Conservation (phyloP, 2,888 invertebrate genomes). For the Oscheius sp. region DNA sequence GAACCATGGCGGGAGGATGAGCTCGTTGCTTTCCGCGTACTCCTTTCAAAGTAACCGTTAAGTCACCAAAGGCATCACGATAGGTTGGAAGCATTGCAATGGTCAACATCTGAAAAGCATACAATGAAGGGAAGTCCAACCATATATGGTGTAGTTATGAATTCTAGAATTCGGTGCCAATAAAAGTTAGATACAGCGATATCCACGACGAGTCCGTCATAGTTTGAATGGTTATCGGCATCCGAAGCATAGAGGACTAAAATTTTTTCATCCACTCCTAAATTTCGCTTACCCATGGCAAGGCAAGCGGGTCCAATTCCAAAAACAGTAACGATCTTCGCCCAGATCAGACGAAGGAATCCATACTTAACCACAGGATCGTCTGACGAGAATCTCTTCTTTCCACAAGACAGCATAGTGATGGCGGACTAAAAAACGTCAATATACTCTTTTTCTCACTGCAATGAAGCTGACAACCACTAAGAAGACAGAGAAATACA, state of each 20-base stretch:
- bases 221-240: background rate
- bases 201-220: background rate
- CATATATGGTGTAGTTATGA: conserved; percentile 6
- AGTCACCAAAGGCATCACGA: conserved; percentile 15
- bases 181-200: background rate
- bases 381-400: background rate
- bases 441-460: too few relatives aligned
- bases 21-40: too few relatives aligned
- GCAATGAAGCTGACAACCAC: background rate
- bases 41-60: background rate
- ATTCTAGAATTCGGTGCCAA: conserved; percentile 9
- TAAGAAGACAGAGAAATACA: background rate
- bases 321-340: background rate
- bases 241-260: background rate
- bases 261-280: background rate
- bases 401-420: too few relatives aligned
- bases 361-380: conserved; percentile 14
- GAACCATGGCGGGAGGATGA: too few relatives aligned
- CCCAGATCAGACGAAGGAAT: background rate
- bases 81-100: conserved; percentile 16
- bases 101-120: background rate
- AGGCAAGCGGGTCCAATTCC: background rate
- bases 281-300: conserved; percentile 1
- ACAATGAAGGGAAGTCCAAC: background rate
- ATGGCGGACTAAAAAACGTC: too few relatives aligned